Conservation (phyloP, 2,888 invertebrate species). For the Chironomus riparius region DNA sequence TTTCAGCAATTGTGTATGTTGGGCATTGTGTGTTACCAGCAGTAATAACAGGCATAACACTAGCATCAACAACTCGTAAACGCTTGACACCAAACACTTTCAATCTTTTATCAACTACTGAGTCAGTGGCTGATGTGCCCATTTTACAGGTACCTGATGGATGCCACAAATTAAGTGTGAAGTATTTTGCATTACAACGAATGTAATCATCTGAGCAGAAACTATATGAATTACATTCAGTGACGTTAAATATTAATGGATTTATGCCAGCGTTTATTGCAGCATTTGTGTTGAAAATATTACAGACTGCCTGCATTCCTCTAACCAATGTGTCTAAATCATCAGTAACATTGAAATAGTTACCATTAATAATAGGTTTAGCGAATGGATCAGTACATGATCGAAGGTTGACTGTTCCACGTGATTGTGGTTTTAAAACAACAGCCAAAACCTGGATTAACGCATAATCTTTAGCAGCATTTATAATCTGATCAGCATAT, state of each 20-base stretch:
- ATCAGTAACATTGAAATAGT: neutral
- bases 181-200: neutral
- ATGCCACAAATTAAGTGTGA: slow-evolving; percentile 58
- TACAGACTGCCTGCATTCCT: neutral
- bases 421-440: slow-evolving; percentile 61
- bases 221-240: neutral
- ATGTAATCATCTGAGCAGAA: neutral
- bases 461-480: neutral
- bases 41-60: slow-evolving; percentile 66
- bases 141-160: slow-evolving; percentile 70
- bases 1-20: slow-evolving; percentile 56
- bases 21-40: slow-evolving; percentile 68
- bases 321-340: neutral
- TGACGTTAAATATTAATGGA: neutral
- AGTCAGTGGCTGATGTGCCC: slow-evolving; percentile 42
- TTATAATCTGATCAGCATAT: neutral
- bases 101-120: slow-evolving; percentile 35
- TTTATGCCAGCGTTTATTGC: neutral
- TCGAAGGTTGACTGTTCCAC: slow-evolving; percentile 50
- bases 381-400: neutral
- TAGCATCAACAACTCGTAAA: slow-evolving; percentile 69
- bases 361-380: neutral
- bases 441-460: neutral
- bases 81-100: neutral
- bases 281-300: neutral